Conservation (phyloP, 2,888 invertebrate genomes). For the Quadroppia sp. region DNA sequence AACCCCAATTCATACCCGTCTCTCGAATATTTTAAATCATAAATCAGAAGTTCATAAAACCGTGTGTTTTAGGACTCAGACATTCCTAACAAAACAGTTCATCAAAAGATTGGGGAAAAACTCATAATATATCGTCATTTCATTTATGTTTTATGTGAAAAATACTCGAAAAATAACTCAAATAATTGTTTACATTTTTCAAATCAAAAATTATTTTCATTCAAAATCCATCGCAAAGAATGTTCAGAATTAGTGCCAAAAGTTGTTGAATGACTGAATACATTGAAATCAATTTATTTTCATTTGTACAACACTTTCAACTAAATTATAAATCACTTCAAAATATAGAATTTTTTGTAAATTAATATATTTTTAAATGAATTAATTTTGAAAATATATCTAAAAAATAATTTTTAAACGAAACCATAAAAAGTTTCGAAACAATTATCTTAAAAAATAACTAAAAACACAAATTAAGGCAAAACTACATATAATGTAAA, state of each 20-base stretch:
- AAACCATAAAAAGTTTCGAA: neutral
- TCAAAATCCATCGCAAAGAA: too few species aligned
- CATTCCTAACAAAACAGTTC: neutral
- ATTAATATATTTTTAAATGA: too few species aligned
- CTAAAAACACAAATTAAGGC: too few species aligned
- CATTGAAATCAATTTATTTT: too few species aligned
- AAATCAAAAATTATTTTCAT: too few species aligned
- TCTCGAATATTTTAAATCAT: slow-evolving; percentile 25
- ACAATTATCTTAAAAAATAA: neutral
- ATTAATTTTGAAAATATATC: too few species aligned
- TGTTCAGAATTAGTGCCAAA: too few species aligned
- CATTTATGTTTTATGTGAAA: neutral
- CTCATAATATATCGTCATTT: neutral
- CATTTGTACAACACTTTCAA: too few species aligned
- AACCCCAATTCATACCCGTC: neutral
- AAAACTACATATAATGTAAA: too few species aligned
- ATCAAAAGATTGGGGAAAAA: neutral
- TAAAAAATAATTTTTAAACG: slow-evolving; percentile 1
- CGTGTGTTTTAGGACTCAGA: neutral
- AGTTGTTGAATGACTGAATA: too few species aligned
- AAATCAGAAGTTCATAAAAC: slow-evolving; percentile 29
- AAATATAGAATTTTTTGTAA: too few species aligned
- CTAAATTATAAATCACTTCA: too few species aligned
- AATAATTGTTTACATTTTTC: neutral
- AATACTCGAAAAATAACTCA: neutral